phyloP scores from a whole-genome alignment of 2,888 invertebrate genomes.

The Lithophane semibrunnea region DNA sequence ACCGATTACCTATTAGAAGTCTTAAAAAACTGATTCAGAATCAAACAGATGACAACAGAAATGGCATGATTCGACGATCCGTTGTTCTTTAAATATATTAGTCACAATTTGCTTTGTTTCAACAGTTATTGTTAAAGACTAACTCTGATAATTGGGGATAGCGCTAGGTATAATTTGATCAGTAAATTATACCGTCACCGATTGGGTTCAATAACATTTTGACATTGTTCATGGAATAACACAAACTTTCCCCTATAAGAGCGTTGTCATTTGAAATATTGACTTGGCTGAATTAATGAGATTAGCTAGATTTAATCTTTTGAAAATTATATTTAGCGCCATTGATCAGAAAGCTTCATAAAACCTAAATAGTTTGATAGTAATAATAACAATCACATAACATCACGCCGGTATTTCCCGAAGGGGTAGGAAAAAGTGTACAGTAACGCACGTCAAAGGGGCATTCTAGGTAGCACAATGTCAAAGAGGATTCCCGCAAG shows the following conservation, averaged over 20 bases:
- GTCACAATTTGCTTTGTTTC: background rate
- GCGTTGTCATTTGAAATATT: slow-evolving; percentile 37
- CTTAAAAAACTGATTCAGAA: background rate
- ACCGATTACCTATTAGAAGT: no score
- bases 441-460: background rate
- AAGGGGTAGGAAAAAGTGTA: background rate
- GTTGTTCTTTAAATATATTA: background rate
- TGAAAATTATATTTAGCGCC: background rate
- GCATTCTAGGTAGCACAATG: no score
- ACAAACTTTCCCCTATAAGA: background rate
- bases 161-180: slow-evolving; percentile 20
- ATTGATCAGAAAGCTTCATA: background rate
- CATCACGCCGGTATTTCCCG: background rate
- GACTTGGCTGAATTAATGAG: slow-evolving; percentile 29
- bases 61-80: background rate
- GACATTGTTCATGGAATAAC: slow-evolving; percentile 31
- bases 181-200: slow-evolving; percentile 3
- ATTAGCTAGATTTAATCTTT: slow-evolving; percentile 19
- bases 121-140: slow-evolving; percentile 8
- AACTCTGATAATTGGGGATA: slow-evolving; percentile 19
- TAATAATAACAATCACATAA: background rate
- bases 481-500: no score
- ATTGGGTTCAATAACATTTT: slow-evolving; percentile 36
- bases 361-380: background rate
- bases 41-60: no score